Base-by-base conservation (phyloP, 2,888 invertebrate species). In the Xylota sylvarum region DNA sequence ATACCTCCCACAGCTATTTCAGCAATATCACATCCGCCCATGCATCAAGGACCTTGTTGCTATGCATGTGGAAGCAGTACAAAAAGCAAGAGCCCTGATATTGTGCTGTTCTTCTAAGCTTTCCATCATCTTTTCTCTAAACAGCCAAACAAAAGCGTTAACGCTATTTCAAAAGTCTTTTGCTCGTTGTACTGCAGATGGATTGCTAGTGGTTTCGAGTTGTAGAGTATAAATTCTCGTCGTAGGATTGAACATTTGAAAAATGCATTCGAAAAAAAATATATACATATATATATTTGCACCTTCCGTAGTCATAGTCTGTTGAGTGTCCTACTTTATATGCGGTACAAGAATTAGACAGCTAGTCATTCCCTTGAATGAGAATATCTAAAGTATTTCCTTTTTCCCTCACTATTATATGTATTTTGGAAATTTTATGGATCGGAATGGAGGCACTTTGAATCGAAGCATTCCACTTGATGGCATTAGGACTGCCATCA, bases 101-200 rank as follows among this genome's bases (percentile, higher is more conserved):
- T 27, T 64, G 43, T 74, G 35, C 46, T 69, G 37, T 58, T 40
- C 50, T 48, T 65, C 12, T 40, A 9, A 30, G 40, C 23, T 32
- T 77, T 35, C 50, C 77, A 56, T 77, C 70, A 82, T 77, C 56
- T 58, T 74, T 64, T 50, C 50, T 17, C 35, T 35, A 77, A 82
- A 58, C 62, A 56, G 56, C n/a, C 43, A 77, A 82, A 77, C 69
- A 82, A 77, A 77, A 56, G 62, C 14, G 64, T 56, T 56, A 62
- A 55, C 55, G 37, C 17, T 10, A 30, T 73, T 58, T 73, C n/a
- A 50, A 50, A 73, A 50, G 27, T 19, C n/a, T 27, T 40, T 12
- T 12, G 0, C 48, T 17, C 17, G 1, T 10, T 64, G 14, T 17
- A 62, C 6, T 74, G n/a, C 55, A 65, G 37, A 74, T 40, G 43